Percentiles rank a stretch among this genome's conserved stretches.
Conservation (phyloP, 2,888 invertebrate genomes). For the Tortricodes alternella region DNA sequence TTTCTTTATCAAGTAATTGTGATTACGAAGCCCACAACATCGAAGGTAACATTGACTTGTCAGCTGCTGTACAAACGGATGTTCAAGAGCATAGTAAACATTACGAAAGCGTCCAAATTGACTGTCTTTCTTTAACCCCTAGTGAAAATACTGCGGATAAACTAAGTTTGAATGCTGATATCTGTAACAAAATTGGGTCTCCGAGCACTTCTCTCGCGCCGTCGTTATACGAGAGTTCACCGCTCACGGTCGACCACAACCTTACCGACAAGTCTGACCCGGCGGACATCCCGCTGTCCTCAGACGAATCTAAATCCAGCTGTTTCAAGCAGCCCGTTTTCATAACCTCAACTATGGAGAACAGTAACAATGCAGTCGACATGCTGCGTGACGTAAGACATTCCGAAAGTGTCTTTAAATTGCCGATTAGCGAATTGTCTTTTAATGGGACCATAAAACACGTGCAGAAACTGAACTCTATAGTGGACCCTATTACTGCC, state of each 20-base stretch:
- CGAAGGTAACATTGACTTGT: constrained; percentile 65
- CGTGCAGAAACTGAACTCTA: constrained; percentile 73
- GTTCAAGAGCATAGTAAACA: constrained; percentile 52
- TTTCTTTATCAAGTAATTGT: constrained; percentile 46
- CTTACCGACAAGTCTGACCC: constrained; percentile 64
- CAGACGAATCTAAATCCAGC: constrained; percentile 65
- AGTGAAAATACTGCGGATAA: constrained; percentile 51
- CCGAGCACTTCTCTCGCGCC: constrained; percentile 54
- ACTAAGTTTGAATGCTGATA: constrained; percentile 52
- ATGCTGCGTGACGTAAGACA: constrained; percentile 64
- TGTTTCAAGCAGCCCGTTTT: constrained; percentile 64
- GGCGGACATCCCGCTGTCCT: constrained; percentile 58
- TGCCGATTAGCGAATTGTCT: constrained; percentile 72
- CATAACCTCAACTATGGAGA: constrained; percentile 78
- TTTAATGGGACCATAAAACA: constrained; percentile 78
- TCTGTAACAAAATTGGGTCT: constrained; percentile 56
- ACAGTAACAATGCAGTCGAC: constrained; percentile 79
- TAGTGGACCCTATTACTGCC: constrained; percentile 71
- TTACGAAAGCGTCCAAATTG: constrained; percentile 47
- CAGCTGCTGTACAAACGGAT: constrained; percentile 51
- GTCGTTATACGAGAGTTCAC: constrained; percentile 59
- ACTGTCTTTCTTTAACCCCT: constrained; percentile 46
- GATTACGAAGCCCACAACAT: constrained; percentile 58
- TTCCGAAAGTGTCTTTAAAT: constrained; percentile 68
- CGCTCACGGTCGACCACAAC: constrained; percentile 58